Conservation (phyloP, 2,113 vertebrate genomes). For the Proteles cristata region DNA sequence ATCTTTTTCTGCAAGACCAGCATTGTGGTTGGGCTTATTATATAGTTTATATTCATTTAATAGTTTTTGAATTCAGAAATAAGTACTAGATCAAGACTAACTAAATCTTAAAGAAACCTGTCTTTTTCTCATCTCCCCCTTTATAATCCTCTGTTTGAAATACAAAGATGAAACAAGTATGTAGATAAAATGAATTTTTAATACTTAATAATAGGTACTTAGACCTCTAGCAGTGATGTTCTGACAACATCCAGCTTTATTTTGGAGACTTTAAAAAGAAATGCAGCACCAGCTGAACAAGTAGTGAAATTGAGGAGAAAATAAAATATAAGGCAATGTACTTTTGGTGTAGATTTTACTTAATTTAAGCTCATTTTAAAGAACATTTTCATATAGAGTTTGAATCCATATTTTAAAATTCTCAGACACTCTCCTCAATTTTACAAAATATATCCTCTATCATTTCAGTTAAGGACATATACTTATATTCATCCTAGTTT, state of each 20-base stretch:
- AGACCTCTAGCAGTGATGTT: not conserved
- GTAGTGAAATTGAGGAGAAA: conserved; percentile 14
- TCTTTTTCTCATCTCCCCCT: not conserved
- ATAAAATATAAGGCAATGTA: not conserved
- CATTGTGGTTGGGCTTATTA: not conserved
- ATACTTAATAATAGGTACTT: not conserved
- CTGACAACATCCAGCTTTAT: not conserved
- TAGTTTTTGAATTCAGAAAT: conserved; percentile 44
- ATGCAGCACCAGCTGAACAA: not conserved
- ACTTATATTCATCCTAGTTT: conserved; percentile 6
- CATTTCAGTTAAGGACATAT: not conserved
- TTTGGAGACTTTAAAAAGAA: not conserved
- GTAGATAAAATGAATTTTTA: conserved; percentile 37
- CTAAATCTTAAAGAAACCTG: conserved; percentile 23
- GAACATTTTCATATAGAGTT: not conserved
- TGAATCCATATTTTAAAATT: not conserved
- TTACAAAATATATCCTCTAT: not conserved
- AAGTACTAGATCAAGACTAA: not conserved
- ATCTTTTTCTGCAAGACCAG: not conserved
- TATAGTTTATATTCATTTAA: not conserved
- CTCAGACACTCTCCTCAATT: not conserved
- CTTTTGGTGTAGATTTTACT: not conserved
- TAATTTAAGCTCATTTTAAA: conserved; percentile 29
- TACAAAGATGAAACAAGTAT: conserved; percentile 9
- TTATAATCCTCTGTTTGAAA: not conserved